Evolutionary conservation across 2,888 invertebrate genomes (phyloP), one percentile per base, ranked within the genome.

Genomic region (Aphelenchoides bicaudatus): DNA sequence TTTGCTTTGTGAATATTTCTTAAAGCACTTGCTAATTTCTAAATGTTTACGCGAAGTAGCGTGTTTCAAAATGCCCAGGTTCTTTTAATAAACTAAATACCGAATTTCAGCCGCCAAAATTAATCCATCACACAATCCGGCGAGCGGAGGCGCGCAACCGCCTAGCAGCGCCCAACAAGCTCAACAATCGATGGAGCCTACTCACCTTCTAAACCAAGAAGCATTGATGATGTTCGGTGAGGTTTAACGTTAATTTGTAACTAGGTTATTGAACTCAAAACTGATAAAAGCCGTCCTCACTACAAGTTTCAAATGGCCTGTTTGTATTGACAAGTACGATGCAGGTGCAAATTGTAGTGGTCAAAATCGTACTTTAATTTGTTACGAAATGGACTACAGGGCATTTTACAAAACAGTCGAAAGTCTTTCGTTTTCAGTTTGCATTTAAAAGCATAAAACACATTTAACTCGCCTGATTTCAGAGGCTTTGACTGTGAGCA

Each of bases 81-180:
- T n/a, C n/a, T 43, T 25, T 43, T 25, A 25, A 6, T 25, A 25
- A 8, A 43, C 8, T 43, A 19, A 6, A 6, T 6, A 10, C 10
- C 43, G 16, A 6, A 43, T 43, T 43, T 43, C 43, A 49, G 49
- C 34, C 49, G 49, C 49, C 52, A 51, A 30, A 30, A 51, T 51
- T 51, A 39, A 51, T 30, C 28, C 52, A 13, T 51, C 52, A 19
- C 52, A 51, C 16, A 51, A 51, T 38, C 52, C 52, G 52, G 43
- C 23, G 21, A 39, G 52, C 37, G 52, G 25, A 8, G 52, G 52
- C 37, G 52, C 25, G 25, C 47, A 31, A 25, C 37, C 31, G 34
- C 31, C 31, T 8, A 16, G 16, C 38, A 37, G 21, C 38, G 16
- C 16, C 16, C 38, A 37, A 19, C 38, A 19, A 37, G 16, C 16